Base-by-base conservation (phyloP, 2,113 vertebrate genomes). In the Nibea coibor region DNA sequence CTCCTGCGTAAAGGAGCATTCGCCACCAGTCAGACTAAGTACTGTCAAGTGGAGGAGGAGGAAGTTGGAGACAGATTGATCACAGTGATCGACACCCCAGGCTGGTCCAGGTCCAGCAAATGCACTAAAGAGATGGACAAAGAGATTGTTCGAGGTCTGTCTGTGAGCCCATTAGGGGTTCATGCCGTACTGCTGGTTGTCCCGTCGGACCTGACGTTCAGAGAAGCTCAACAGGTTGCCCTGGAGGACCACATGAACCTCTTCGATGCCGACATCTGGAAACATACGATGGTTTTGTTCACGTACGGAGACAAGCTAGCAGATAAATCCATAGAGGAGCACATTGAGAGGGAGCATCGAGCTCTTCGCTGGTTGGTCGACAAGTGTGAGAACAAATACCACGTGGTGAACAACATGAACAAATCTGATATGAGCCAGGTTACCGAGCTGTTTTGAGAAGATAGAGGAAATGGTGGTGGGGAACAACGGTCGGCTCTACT, bases 331-430 rank as follows among this genome's bases (percentile, higher is more conserved):
- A 4, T 92, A 2, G 91, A 93, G 72, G 78, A 91, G 56, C 80
- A 89, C 62, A 92, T 92, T 7, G 89, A 88, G 70, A 83, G 76
- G 12, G 88, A 92, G 65, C 54, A 42, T 7, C 4, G 0, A 2
- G 4, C 59, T 22, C 74, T 92, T 0, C 28, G 50, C 26, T 82
- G 82, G 89, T 35, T 92, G 65, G 75, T 89, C 4, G 89, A 91
- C 26, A 89, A 72, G 45, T 92, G 92, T 78, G 78, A 75, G 45
- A 90, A 91, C 82, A 89, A 26, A 22, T 90, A 91, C 68, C 90
- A 93, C 14, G 69, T 80, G 1, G 9, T 92, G 6, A 87, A 89
- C 68, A 88, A 91, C 0, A 20, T 16, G 35, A 84, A 68, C n/a
- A 91, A 57, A 63, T 4, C 3, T 4, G 51, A 89, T 6, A 2